Evolutionary conservation across 2,113 vertebrate species (phyloP).

Genomic region (Choloepus hoffmanni): DNA sequence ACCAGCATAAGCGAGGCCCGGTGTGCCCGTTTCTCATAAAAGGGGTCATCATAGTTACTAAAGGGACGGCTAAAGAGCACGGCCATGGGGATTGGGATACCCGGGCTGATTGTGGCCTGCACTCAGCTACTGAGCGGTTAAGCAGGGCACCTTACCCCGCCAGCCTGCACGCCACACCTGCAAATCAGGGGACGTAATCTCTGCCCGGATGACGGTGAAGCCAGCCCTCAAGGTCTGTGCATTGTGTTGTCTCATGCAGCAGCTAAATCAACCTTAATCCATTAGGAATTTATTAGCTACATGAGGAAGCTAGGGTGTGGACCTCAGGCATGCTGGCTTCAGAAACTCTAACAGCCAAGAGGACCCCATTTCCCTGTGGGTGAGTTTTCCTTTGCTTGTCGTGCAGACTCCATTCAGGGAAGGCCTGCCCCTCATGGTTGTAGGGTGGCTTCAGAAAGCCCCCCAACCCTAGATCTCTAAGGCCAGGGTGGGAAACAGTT

Average conservation of each 20-base stretch:
- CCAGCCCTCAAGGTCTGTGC: background rate
- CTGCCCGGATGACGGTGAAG: background rate
- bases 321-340: background rate
- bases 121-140: accelerated
- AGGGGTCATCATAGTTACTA: no score
- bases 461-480: background rate
- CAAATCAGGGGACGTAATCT: background rate
- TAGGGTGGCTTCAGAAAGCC: background rate
- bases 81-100: background rate
- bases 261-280: background rate
- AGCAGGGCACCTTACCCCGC: background rate
- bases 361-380: background rate
- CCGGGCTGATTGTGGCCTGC: accelerated
- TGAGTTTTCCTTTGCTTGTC: background rate
- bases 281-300: background rate
- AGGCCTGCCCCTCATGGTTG: background rate
- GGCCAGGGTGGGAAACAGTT: background rate
- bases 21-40: accelerated
- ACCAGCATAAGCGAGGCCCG: background rate
- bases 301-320: background rate
- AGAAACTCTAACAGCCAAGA: background rate
- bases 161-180: background rate
- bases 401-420: background rate
- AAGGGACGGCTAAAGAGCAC: background rate
- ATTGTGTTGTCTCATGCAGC: background rate